Percentiles rank a stretch among this genome's conserved stretches.
These are phyloP conservation scores for Liolophura sinensis DNA, from an alignment of 1,140 invertebrate genomes.

Conservation along the genomic window DNA sequence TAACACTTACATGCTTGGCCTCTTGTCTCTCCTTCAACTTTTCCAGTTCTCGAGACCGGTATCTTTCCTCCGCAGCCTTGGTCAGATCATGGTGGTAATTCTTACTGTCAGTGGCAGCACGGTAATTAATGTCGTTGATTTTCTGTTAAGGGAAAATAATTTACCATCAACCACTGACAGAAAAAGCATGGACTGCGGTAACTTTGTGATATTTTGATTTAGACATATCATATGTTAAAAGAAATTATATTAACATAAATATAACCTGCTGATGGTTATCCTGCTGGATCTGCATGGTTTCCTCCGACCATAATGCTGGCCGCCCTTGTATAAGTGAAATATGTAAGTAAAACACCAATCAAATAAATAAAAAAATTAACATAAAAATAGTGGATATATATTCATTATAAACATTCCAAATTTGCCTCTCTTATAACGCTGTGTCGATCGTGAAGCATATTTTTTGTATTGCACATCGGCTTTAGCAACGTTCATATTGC, in stretches of 20 bases:
- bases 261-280: neutral
- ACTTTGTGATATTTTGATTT: neutral
- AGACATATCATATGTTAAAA: neutral
- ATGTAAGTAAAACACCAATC: too few species aligned
- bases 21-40: slow-evolving; percentile 38
- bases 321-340: neutral
- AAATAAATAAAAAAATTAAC: too few species aligned
- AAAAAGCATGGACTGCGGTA: neutral
- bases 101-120: slow-evolving; percentile 15
- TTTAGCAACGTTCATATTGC: too few species aligned
- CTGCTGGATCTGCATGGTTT: neutral
- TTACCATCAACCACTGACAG: neutral
- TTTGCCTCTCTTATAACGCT: too few species aligned
- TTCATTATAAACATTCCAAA: too few species aligned
- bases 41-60: slow-evolving; percentile 25
- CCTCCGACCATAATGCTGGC: neutral
- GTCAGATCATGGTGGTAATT: slow-evolving; percentile 24
- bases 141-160: slow-evolving; percentile 20
- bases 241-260: neutral
- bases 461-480: too few species aligned
- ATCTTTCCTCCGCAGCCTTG: slow-evolving; percentile 26
- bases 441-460: too few species aligned
- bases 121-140: slow-evolving; percentile 24
- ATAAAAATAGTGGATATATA: too few species aligned
- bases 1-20: slow-evolving; percentile 27